Conservation (phyloP, 2,797 vertebrate species). For the Babyrousa celebensis region DNA sequence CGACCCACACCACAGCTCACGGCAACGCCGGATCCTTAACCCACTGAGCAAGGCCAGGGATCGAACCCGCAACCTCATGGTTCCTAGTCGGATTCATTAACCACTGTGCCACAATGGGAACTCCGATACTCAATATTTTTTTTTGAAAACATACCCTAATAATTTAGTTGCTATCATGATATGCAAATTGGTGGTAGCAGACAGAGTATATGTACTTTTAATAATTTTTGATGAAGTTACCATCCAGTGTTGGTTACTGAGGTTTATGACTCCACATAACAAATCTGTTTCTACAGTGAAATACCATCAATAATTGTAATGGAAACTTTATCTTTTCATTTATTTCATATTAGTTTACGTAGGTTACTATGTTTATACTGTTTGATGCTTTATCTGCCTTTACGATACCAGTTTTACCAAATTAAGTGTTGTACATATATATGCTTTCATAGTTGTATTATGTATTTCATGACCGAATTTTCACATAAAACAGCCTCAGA, state of each 20-base stretch:
- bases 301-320: background rate
- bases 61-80: too few species aligned
- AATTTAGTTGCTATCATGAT: background rate
- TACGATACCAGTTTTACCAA: background rate
- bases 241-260: background rate
- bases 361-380: background rate
- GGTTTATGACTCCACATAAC: background rate
- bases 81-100: too few species aligned
- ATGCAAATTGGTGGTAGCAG: background rate
- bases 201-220: background rate
- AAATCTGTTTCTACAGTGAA: background rate
- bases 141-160: background rate
- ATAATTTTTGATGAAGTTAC: background rate
- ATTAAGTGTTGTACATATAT: background rate
- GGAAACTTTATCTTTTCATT: background rate
- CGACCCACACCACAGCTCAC: too few species aligned
- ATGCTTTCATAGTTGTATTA: background rate
- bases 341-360: background rate
- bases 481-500: background rate
- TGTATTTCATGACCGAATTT: background rate
- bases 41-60: too few species aligned
- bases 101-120: too few species aligned
- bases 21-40: too few species aligned
- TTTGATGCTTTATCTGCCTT: background rate
- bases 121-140: background rate